Evolutionary conservation across 2,888 invertebrate genomes (phyloP).

Genomic region (Andrena bicolor): DNA sequence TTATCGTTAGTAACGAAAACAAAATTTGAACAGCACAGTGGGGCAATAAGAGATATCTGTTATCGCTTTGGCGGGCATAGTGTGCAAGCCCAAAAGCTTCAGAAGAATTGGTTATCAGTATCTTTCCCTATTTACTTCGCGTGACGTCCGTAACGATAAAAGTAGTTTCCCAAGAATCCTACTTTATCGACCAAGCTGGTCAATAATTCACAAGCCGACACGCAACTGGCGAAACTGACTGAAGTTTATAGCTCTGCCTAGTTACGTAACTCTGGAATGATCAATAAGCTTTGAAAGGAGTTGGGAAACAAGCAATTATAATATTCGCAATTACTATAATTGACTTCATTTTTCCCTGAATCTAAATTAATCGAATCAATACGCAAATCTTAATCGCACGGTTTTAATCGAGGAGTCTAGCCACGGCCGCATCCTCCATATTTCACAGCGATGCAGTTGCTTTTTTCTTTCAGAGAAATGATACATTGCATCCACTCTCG

Average conservation of each 20-base stretch:
- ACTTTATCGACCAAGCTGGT: not conserved
- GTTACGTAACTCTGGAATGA: not conserved
- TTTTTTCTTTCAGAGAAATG: not conserved
- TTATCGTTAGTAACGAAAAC: not conserved
- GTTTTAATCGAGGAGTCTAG: too few relatives aligned
- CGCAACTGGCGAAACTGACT: not conserved
- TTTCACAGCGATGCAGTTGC: not conserved
- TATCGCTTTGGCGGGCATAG: not conserved
- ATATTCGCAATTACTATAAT: too few relatives aligned
- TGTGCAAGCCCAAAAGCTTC: too few relatives aligned
- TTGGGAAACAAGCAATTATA: not conserved
- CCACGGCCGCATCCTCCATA: too few relatives aligned
- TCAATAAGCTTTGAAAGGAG: not conserved
- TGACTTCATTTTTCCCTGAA: too few relatives aligned
- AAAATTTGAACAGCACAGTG: not conserved
- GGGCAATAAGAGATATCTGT: not conserved
- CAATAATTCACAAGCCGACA: not conserved
- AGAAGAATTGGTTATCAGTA: not conserved
- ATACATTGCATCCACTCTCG: not conserved
- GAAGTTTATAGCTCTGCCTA: not conserved
- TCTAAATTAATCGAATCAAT: too few relatives aligned
- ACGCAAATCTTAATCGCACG: too few relatives aligned
- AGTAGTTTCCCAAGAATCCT: not conserved
- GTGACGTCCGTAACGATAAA: conserved; percentile 8
- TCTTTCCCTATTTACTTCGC: not conserved